These are phyloP conservation scores for Nyctibius bracteatus DNA, from an alignment of 2,113 vertebrate species.

Conservation along the genomic window DNA sequence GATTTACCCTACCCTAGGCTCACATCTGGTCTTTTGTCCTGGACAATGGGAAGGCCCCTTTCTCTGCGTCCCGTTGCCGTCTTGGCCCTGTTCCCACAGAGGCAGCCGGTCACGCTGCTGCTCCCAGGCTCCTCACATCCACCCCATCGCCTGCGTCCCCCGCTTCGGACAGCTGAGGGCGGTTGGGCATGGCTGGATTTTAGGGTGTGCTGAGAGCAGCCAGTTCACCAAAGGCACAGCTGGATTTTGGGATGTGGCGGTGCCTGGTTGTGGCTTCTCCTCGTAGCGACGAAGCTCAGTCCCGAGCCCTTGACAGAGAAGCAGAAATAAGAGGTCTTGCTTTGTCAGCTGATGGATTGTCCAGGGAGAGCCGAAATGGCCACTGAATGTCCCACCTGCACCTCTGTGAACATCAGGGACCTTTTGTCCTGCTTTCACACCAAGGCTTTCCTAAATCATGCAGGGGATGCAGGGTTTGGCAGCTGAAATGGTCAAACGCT, in stretches of 20 bases:
- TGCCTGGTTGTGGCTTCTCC: background rate
- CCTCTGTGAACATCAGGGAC: background rate
- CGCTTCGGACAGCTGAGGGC: background rate
- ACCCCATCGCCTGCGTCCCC: background rate
- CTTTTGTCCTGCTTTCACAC: background rate
- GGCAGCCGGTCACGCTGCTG: background rate
- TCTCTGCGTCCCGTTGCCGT: background rate
- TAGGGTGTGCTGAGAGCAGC: background rate
- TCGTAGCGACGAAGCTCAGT: background rate
- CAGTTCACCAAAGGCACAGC: accelerated
- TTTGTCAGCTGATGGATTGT: background rate
- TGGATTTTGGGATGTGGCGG: background rate
- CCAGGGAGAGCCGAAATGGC: background rate
- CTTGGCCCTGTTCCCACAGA: background rate
- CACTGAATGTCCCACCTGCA: background rate
- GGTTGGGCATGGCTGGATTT: background rate
- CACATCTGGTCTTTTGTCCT: conserved; percentile 8
- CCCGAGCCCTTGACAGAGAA: accelerated
- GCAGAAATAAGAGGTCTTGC: background rate
- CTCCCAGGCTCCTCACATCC: background rate
- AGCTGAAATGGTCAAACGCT: accelerated
- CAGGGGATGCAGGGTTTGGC: background rate
- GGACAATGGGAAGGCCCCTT: background rate
- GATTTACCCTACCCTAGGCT: background rate
- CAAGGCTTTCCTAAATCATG: background rate